These are phyloP conservation scores for Tiliqua scincoides DNA, from an alignment of 2,113 vertebrate species.

Conservation along the genomic window DNA sequence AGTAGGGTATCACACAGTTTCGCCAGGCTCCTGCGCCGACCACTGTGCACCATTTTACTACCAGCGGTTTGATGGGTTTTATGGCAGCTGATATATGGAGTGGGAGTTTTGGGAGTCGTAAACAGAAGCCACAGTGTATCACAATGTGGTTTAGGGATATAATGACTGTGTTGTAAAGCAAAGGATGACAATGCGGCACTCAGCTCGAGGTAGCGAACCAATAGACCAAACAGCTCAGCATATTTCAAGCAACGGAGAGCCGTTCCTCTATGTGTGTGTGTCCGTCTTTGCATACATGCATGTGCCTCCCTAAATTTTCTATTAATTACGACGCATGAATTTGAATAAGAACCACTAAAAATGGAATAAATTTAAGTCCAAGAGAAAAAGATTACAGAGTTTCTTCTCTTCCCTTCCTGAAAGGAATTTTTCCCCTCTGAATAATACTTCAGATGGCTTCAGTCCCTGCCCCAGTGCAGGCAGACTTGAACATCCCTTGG, in stretches of 20 bases:
- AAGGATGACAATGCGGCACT: conserved; percentile 82
- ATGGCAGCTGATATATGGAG: conserved; percentile 90
- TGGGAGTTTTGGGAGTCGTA: conserved; percentile 85
- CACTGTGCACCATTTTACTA: conserved; percentile 85
- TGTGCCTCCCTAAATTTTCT: conserved; percentile 64
- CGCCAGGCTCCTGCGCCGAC: conserved; percentile 82
- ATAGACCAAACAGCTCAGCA: conserved; percentile 80
- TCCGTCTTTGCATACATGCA: conserved; percentile 54
- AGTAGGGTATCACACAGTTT: conserved; percentile 87
- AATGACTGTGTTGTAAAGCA: conserved; percentile 87
- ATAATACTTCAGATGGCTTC: not conserved
- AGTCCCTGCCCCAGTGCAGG: not conserved
- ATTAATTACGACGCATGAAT: conserved; percentile 77
- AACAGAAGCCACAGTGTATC: conserved; percentile 87
- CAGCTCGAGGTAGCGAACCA: conserved; percentile 80
- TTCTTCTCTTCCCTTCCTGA: conserved; percentile 62
- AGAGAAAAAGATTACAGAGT: conserved; percentile 57
- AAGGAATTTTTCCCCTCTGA: conserved; percentile 39
- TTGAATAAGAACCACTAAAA: conserved; percentile 75
- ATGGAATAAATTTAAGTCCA: conserved; percentile 69
- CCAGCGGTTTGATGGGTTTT: conserved; percentile 85
- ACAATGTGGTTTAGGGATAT: conserved; percentile 87
- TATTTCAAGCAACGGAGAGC: conserved; percentile 76
- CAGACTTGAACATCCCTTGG: not conserved
- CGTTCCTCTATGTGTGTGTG: conserved; percentile 42